A percentile compares a stretch with the other conserved stretches of the same genome.
Evolutionary conservation across 2,113 vertebrate species (phyloP).

Genomic region (Microcebus murinus): DNA sequence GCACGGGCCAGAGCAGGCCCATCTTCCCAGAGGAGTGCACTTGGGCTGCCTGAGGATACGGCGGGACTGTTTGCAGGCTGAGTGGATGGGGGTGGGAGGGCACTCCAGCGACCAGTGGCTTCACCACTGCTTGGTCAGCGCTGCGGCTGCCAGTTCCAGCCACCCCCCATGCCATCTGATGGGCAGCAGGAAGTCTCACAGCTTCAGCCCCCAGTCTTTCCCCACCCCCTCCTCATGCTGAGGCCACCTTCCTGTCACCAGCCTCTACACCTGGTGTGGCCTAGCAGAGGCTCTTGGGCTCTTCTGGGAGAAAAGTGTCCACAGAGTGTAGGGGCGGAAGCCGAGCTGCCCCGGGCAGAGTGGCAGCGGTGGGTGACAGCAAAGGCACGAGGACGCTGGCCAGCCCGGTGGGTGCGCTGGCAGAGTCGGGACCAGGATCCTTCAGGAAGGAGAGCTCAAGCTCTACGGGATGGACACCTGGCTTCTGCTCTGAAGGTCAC

Average conservation of each 20-base stretch:
- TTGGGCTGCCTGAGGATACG: background rate
- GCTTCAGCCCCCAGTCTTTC: background rate
- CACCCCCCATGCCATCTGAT: background rate
- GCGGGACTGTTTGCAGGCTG: background rate
- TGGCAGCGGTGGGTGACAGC: rapidly evolving
- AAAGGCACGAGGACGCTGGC: background rate
- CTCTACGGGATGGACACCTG: background rate
- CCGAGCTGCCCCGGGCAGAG: background rate
- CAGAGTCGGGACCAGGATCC: background rate
- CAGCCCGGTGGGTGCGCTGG: rapidly evolving
- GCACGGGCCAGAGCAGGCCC: background rate
- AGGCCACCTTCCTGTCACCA: background rate
- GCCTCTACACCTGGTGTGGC: background rate
- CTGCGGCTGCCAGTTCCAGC: too few relatives aligned
- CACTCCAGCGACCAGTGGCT: background rate
- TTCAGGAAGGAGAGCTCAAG: background rate
- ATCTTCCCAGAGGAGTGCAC: background rate
- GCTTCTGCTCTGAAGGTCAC: background rate
- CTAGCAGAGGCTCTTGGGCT: background rate
- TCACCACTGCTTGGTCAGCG: background rate
- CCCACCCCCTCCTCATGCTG: background rate
- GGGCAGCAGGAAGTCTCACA: background rate
- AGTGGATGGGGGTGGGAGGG: background rate
- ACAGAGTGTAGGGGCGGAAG: background rate
- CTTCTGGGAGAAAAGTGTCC: background rate